Evolutionary conservation across 2,797 vertebrate species (phyloP).

Genomic region (Miichthys miiuy): DNA sequence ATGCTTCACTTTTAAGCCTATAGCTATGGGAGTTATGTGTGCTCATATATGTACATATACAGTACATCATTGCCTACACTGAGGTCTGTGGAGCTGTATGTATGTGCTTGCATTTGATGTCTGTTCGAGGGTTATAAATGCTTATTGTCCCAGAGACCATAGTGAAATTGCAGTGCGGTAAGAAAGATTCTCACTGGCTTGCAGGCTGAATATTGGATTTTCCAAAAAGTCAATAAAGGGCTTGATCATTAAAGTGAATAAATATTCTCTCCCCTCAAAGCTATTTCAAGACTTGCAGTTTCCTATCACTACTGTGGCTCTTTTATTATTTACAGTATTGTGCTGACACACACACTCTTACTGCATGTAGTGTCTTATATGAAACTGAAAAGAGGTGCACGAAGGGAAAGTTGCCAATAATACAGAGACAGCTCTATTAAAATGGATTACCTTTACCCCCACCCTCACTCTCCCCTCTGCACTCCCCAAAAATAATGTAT

Average conservation of each 20-base stretch:
- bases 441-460: constrained; percentile 74
- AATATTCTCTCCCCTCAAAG: constrained; percentile 86
- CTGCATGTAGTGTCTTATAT: constrained; percentile 75
- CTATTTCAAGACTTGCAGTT: constrained; percentile 80
- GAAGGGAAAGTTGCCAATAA: constrained; percentile 76
- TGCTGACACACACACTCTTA: constrained; percentile 80
- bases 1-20: constrained; percentile 14
- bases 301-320: constrained; percentile 72
- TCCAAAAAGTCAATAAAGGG: constrained; percentile 87
- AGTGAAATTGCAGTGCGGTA: constrained; percentile 78
- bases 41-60: constrained; percentile 2
- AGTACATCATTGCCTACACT: constrained; percentile 17
- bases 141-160: constrained; percentile 78
- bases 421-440: constrained; percentile 81
- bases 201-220: constrained; percentile 87
- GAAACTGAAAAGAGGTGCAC: constrained; percentile 64
- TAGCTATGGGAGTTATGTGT: background rate
- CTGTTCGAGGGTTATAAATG: constrained; percentile 74
- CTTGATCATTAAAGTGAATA: constrained; percentile 88
- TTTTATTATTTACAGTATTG: constrained; percentile 84
- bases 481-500: constrained; percentile 63
- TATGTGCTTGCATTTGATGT: constrained; percentile 25
- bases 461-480: constrained; percentile 47
- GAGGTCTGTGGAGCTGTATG: constrained; percentile 36
- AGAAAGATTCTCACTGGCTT: constrained; percentile 79